A percentile compares a stretch with the other conserved stretches of the same genome.
phyloP scores from a whole-genome alignment of 1,140 invertebrate genomes.

The Tetragnatha versicolor region DNA sequence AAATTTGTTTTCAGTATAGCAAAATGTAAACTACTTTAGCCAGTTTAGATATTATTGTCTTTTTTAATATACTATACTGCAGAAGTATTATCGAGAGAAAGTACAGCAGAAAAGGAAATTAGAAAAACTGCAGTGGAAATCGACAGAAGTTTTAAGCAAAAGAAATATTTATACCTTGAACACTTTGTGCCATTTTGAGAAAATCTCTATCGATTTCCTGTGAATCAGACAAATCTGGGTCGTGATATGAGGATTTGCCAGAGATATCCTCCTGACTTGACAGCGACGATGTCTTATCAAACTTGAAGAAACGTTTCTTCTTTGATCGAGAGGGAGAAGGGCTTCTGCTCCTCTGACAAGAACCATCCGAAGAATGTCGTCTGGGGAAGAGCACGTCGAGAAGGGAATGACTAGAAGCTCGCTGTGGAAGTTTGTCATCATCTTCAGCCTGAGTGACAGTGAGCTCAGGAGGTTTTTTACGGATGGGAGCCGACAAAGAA shows the following conservation, averaged over 20 bases:
- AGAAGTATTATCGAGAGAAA: no score
- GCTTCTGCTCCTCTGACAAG: constrained; percentile 40
- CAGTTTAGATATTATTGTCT: no score
- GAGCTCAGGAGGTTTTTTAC: constrained; percentile 40
- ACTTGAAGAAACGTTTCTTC: constrained; percentile 16
- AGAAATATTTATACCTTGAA: constrained; percentile 2
- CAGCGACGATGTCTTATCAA: constrained; percentile 19
- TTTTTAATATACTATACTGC: no score
- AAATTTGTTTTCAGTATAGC: no score
- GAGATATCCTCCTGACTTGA: constrained; percentile 42
- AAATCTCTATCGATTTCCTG: constrained; percentile 20
- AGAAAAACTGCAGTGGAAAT: no score
- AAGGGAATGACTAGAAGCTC: constrained; percentile 41
- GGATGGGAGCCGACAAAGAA: constrained; percentile 30
- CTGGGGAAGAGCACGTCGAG: constrained; percentile 16
- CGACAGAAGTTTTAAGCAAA: not conserved
- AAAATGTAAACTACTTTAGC: no score
- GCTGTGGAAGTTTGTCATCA: constrained; percentile 3
- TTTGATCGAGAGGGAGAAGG: constrained; percentile 19
- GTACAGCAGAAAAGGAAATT: no score
- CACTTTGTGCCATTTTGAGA: constrained; percentile 14
- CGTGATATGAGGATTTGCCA: constrained; percentile 8
- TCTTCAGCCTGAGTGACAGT: constrained; percentile 36
- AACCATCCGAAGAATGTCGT: constrained; percentile 29
- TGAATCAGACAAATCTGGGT: constrained; percentile 22